Evolutionary conservation across 2,888 invertebrate species (phyloP), one percentile per base, ranked within the genome.

Genomic region (Tigriopus californicus): DNA sequence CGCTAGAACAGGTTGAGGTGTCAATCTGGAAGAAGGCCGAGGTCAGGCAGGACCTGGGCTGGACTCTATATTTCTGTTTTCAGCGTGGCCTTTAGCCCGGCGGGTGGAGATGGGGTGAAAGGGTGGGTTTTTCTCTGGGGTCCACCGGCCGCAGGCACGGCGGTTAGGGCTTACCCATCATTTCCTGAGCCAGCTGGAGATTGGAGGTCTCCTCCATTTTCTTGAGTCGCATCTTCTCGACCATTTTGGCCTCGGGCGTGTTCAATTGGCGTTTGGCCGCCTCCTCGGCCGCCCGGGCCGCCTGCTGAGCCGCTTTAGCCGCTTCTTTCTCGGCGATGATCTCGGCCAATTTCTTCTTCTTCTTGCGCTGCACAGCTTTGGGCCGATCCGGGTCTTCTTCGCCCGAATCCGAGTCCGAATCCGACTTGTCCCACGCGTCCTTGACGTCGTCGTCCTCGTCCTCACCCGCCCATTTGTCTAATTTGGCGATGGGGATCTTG

Each of bases 401-500:
- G n/a, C n/a, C n/a, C n/a, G n/a, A n/a, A n/a, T n/a, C n/a, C n/a
- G n/a, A n/a, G n/a, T 54, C 54, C 18, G 33, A 33, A 20, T 44
- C 42, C 24, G 42, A 44, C 20, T 56, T 56, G 56, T 56, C 56
- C 56, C 56, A 56, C 11, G 56, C 42, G 22, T 56, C 56, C 46
- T 56, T 56, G 46, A 56, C 44, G 24, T 56, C 56, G 22, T 56
- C 56, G 13, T 56, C 56, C n/a, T 56, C 56, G 44, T 56, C 56
- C 20, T 56, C 56, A 2, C 56, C 56, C 13, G 42, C 56, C 56
- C 56, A 56, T 15, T 46, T 44, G 46, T 42, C 56, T 33, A 33
- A 33, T 8, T 33, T 33, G 5, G 5, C 12, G 2, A 52, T 4
- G 24, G 52, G 20, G 10, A 25, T 52, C 24, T 25, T 20, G 33